Conservation (phyloP, 2,797 vertebrate species). For the Gallinago stenura region DNA sequence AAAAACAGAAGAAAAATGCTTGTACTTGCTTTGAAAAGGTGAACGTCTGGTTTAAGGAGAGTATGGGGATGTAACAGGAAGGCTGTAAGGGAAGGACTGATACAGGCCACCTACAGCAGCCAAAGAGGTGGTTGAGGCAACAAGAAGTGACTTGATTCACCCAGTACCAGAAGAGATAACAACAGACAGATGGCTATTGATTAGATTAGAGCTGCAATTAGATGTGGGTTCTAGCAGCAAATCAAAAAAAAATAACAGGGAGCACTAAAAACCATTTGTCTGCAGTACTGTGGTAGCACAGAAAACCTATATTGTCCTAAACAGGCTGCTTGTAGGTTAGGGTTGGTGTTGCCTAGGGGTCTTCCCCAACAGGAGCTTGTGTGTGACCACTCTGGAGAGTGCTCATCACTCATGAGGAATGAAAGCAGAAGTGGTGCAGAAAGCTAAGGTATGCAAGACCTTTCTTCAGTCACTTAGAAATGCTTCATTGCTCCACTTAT, state of each 20-base stretch:
- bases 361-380: background rate
- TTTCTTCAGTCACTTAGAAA: background rate
- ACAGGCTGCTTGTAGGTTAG: background rate
- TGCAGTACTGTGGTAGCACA: too few relatives aligned
- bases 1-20: background rate
- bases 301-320: background rate
- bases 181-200: background rate
- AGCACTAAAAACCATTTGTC: background rate
- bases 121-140: background rate
- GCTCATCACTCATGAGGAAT: background rate
- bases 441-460: background rate
- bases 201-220: background rate
- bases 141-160: background rate
- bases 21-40: background rate
- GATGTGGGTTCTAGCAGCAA: background rate
- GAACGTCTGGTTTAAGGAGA: background rate
- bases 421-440: background rate
- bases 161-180: background rate
- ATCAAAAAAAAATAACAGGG: background rate
- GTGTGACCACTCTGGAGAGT: background rate
- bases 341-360: background rate
- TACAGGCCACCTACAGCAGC: background rate
- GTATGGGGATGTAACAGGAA: background rate
- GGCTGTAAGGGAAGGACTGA: background rate
- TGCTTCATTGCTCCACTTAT: background rate